Conservation (phyloP, 2,113 vertebrate species). For the Mixornis gularis region DNA sequence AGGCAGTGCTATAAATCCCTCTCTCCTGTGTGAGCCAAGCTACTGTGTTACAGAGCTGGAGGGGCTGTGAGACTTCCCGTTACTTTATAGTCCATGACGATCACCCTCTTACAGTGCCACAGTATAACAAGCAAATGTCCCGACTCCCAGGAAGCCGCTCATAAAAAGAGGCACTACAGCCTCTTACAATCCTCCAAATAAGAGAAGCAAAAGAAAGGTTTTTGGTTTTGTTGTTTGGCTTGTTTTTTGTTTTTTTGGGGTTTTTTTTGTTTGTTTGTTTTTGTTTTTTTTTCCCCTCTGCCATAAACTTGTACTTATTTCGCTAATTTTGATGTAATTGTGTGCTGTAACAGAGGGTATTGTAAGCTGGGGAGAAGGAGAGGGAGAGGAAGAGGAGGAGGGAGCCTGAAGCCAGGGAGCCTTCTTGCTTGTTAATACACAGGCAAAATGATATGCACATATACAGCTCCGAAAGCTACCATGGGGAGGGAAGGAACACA, state of each 20-base stretch:
- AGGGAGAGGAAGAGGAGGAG: background rate
- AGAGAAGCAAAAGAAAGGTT: background rate
- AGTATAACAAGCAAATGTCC: constrained; percentile 56
- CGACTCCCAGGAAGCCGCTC: constrained; percentile 27
- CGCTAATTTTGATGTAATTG: constrained; percentile 13
- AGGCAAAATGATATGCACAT: constrained; percentile 30
- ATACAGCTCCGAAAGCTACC: background rate
- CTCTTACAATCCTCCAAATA: background rate
- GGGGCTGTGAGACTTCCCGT: constrained; percentile 45
- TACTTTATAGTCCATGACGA: constrained; percentile 55
- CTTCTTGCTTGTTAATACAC: constrained; percentile 8
- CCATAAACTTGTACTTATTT: background rate
- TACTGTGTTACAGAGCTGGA: constrained; percentile 24
- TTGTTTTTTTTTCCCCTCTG: background rate
- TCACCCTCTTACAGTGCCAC: constrained; percentile 35
- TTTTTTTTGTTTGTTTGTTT: too few species aligned
- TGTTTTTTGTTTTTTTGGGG: too few species aligned
- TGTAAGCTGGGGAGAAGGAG: background rate
- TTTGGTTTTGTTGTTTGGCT: background rate
- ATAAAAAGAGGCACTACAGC: constrained; percentile 19
- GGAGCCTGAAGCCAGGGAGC: background rate
- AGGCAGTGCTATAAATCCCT: constrained; percentile 36
- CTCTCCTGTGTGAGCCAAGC: constrained; percentile 15
- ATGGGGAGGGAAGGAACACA: constrained; percentile 23
- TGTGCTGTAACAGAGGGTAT: background rate